These are phyloP conservation scores for Cordilura impudica DNA, from an alignment of 2,888 invertebrate genomes.

Conservation along the genomic window DNA sequence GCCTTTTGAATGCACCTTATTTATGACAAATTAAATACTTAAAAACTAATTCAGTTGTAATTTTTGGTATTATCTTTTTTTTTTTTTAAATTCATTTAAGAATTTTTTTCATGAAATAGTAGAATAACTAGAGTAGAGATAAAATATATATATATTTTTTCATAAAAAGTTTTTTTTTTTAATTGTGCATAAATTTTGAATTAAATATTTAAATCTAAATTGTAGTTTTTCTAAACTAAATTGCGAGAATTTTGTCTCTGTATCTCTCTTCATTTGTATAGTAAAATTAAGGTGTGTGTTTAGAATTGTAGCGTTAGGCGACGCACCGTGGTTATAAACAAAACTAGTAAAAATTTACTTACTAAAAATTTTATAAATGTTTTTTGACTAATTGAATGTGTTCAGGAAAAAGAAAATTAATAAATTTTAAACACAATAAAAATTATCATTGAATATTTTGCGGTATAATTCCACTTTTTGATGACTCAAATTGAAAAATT, in stretches of 20 bases:
- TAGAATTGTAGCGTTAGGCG: constrained; percentile 1
- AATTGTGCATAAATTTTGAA: constrained; percentile 37
- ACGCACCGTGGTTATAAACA: no score
- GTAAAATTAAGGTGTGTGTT: neutral
- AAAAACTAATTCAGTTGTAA: constrained; percentile 55
- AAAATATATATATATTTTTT: constrained; percentile 15
- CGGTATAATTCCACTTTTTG: no score
- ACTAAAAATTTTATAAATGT: no score
- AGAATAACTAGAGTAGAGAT: constrained; percentile 31
- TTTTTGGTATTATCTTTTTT: constrained; percentile 50
- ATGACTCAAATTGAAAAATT: no score
- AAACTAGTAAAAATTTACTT: no score
- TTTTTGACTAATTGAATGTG: no score
- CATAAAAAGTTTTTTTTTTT: neutral
- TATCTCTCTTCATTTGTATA: neutral
- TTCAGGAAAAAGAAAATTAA: no score
- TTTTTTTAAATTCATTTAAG: constrained; percentile 30
- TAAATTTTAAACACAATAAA: no score
- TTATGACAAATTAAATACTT: constrained; percentile 45
- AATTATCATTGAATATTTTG: no score
- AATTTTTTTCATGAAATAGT: constrained; percentile 21
- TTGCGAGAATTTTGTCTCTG: neutral
- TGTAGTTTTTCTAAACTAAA: neutral
- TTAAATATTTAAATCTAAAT: constrained; percentile 15
- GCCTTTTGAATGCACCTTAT: constrained; percentile 47